phyloP scores from a whole-genome alignment of 2,888 invertebrate species.

The Elgonia sp. region DNA sequence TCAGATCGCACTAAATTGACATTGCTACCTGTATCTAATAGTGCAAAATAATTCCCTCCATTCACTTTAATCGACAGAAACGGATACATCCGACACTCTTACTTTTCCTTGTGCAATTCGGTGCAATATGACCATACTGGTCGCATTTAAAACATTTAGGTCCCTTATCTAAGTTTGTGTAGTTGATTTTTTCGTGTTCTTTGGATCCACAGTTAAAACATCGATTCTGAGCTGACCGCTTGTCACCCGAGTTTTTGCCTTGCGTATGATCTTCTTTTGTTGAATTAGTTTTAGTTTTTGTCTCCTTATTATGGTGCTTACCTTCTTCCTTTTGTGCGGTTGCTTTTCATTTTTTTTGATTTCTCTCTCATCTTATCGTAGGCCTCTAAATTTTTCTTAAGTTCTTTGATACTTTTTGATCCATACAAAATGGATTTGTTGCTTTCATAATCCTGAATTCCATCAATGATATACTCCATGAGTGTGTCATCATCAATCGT shows the following conservation, averaged over 20 bases:
- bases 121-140: slow-evolving; percentile 29
- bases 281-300: background rate
- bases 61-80: background rate
- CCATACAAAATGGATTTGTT: too few relatives aligned
- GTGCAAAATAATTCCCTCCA: background rate
- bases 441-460: slow-evolving; percentile 42
- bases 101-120: slow-evolving; percentile 13
- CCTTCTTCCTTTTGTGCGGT: slow-evolving; percentile 8
- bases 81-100: background rate
- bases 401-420: too few relatives aligned
- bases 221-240: background rate
- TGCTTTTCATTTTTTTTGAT: background rate
- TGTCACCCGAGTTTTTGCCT: too few relatives aligned
- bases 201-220: slow-evolving; percentile 50
- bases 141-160: slow-evolving; percentile 53
- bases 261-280: slow-evolving; percentile 1
- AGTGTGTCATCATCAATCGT: slow-evolving; percentile 68
- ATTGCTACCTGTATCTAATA: slow-evolving; percentile 31
- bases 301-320: background rate
- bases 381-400: background rate
- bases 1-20: slow-evolving; percentile 20
- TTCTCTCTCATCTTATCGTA: slow-evolving; percentile 41
- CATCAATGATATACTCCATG: slow-evolving; percentile 32
- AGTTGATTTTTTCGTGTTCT: background rate
- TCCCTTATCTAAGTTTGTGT: slow-evolving; percentile 3